Evolutionary conservation across 2,888 invertebrate species (phyloP).

Genomic region (Pandemis cinnamomeana): DNA sequence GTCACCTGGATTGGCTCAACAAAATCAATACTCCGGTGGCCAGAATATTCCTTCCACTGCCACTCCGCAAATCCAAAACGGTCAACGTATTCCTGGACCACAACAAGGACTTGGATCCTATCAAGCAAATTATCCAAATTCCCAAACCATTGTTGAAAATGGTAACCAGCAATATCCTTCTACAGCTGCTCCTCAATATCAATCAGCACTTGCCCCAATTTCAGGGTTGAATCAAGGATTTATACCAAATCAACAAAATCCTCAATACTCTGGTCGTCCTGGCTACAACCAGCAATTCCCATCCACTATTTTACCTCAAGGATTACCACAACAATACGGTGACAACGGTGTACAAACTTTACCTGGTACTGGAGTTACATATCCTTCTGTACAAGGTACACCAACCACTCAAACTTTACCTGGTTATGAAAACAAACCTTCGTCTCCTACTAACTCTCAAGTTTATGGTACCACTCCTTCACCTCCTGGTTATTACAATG

Average conservation of each 20-base stretch:
- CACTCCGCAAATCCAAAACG: slow-evolving; percentile 15
- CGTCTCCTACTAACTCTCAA: background rate
- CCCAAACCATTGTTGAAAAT: background rate
- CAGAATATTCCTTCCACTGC: slow-evolving; percentile 3
- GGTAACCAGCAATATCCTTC: slow-evolving; percentile 18
- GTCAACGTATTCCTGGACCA: background rate
- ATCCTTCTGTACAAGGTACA: slow-evolving; percentile 2
- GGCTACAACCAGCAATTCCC: slow-evolving; percentile 18
- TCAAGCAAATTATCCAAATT: background rate
- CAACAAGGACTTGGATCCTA: background rate
- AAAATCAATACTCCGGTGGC: slow-evolving; percentile 3
- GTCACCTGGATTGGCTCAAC: slow-evolving; percentile 8
- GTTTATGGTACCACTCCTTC: slow-evolving; percentile 18
- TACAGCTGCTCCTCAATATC: slow-evolving; percentile 22
- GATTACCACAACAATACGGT: slow-evolving; percentile 17
- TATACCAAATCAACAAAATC: slow-evolving; percentile 19
- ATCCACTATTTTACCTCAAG: slow-evolving; percentile 9
- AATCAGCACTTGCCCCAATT: slow-evolving; percentile 18
- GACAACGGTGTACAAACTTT: slow-evolving; percentile 1
- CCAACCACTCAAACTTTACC: slow-evolving; percentile 1
- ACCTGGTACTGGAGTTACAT: slow-evolving; percentile 2
- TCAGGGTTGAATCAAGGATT: slow-evolving; percentile 14
- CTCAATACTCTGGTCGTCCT: slow-evolving; percentile 20
- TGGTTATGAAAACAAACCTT: slow-evolving; percentile 12
- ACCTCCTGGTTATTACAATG: slow-evolving; percentile 2